Evolutionary conservation across 1,140 invertebrate species (phyloP), one percentile per base, ranked within the genome.

Genomic region (Eurytemora carolleeae): DNA sequence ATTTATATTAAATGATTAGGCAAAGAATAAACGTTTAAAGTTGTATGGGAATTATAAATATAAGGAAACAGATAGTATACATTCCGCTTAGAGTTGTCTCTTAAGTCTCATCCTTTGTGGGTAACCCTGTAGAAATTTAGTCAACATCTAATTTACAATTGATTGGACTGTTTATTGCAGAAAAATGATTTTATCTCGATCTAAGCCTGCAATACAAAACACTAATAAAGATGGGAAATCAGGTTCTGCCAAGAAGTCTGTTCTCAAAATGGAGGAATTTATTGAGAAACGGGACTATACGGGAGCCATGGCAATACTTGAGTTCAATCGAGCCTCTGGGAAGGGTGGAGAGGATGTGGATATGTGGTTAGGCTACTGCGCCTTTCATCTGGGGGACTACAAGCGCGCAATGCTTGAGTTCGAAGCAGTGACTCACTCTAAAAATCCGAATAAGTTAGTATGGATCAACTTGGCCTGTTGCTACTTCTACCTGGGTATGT

Each of bases 341-440:
- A 81, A 78, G 67, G 76, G 70, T 17, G 76, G 74, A 57, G 71
- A 78, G 3, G 79, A 81, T 69, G 79, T 80, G 18, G 82, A 87
- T 65, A 72, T 85, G 63, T 98, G 93, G 91, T 81, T 87, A 62
- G 91, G 84, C 1, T 98, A 91, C 71, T 95, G 91, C 73, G 81
- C 83, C 60, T 98, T 96, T 74, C 93, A 98, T 74, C 74, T 93
- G 31, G 92, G 89, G 1, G 88, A 98, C 69, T 96, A 94, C 73
- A 84, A 85, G 67, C 79, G 81, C 69, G 84, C 93, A 0, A 63
- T 67, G 16, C 20, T 65, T 53, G 61, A 68, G 44, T 68, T 68
- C 55, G 65, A 67, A 53, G 64, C 57, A n/a, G 22, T 67, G 17
- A 65, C 64, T 17, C 64, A 69, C 18, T 57, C 66, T 24, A 68